Base-by-base conservation (phyloP, 2,888 invertebrate species). In the Griposia aprilina region DNA sequence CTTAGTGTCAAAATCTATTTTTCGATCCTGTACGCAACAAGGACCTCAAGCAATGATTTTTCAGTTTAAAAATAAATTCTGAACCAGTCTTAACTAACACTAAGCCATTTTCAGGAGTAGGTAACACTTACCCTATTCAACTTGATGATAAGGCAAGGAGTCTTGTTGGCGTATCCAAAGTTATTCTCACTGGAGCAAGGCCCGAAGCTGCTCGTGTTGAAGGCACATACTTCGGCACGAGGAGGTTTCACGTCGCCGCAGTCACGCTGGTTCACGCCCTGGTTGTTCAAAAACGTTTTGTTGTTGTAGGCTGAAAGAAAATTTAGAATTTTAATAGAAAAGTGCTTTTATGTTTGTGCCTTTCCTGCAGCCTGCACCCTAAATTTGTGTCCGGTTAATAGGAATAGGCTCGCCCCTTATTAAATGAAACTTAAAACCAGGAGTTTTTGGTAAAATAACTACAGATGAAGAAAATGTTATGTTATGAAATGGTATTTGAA, bases 61-160 rank as follows among this genome's bases (percentile, higher is more conserved):
- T 60, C 60, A 10, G 8, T 60, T 60, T 60, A 30, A 36, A 36
- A 59, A 60, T 30, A 60, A 60, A 17, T 60, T 60, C 60, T 20
- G 30, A 60, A 60, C 8, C 30, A 30, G 8, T 60, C 1, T 10
- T 60, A 30, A 17, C 4, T 26, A n/a, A 50, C 13, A 11, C 20
- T 15, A 20, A 48, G 7, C 11, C 5, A 30, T 41, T 52, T n/a
- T 11, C 30, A 62, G 13, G 26, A 60, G 1, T 8, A 30, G n/a
- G 2, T n/a, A 23, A 7, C 3, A 55, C 88, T 85, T 70, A 96
- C 96, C 90, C 93, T 98, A 94, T 99, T 99, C 66, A 99, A 95
- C 93, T 99, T 99, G 83, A 99, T 97, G 93, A 99, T 98, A 81
- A 99, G 97, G 94, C 99, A 99, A 0, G 99, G 99, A 52, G 98